phyloP scores from a whole-genome alignment of 2,113 vertebrate species.

The Corapipo altera region DNA sequence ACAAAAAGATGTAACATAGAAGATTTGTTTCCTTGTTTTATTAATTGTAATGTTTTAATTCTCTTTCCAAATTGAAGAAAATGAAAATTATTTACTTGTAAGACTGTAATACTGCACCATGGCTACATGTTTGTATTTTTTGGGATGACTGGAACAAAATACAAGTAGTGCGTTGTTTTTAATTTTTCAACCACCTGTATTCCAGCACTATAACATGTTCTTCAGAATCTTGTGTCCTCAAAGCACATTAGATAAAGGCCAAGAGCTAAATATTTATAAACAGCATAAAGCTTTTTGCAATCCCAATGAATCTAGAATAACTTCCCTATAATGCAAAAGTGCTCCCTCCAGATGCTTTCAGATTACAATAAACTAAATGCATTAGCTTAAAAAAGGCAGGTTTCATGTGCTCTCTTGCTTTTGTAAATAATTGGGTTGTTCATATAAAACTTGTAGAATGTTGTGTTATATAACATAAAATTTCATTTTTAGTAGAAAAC shows the following conservation, averaged over 20 bases:
- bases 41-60: neutral
- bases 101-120: neutral
- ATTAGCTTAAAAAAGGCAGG: conserved; percentile 31
- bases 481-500: neutral
- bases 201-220: neutral
- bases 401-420: neutral
- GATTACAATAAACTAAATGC: conserved; percentile 55
- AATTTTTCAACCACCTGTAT: neutral
- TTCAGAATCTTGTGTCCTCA: neutral
- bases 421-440: conserved; percentile 31
- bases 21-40: neutral
- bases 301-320: conserved; percentile 38
- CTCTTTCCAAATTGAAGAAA: neutral
- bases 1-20: neutral
- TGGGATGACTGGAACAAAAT: neutral
- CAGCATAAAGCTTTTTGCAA: conserved; percentile 22
- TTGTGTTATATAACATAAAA: neutral
- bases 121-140: neutral
- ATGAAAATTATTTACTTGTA: neutral
- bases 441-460: neutral
- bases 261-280: conserved; percentile 26
- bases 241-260: neutral
- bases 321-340: conserved; percentile 49
- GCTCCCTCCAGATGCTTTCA: neutral
- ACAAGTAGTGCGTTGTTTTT: neutral